phyloP scores from a whole-genome alignment of 1,140 invertebrate species.

The Pseudachorutes palmiensis region DNA sequence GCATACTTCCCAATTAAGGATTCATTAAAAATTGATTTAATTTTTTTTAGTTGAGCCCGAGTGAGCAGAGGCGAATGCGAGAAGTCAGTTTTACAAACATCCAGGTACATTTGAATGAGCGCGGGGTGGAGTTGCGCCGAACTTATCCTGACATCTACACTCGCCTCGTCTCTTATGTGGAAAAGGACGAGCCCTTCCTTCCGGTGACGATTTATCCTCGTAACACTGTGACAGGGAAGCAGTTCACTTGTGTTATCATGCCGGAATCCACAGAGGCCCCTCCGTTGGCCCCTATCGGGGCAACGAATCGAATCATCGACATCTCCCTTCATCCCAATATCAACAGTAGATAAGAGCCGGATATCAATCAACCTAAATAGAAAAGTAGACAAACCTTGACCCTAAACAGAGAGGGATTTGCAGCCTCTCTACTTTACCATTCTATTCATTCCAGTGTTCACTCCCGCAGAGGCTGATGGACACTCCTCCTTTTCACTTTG shows the following conservation, averaged over 20 bases:
- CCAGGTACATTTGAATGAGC: conserved; percentile 60
- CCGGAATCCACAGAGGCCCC: conserved; percentile 50
- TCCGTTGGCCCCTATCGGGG: background rate
- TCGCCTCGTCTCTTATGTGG: conserved; percentile 69
- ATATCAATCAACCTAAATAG: background rate
- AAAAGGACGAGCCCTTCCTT: conserved; percentile 69
- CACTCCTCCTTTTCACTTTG: background rate
- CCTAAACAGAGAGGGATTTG: background rate
- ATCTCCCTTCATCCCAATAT: conserved; percentile 1
- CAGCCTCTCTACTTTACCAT: background rate
- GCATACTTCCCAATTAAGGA: background rate
- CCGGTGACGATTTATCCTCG: conserved; percentile 79
- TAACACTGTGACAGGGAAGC: conserved; percentile 66
- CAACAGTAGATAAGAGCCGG: background rate
- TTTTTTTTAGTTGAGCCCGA: conserved; percentile 40
- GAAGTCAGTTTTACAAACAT: conserved; percentile 74
- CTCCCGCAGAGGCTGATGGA: background rate
- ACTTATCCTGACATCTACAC: conserved; percentile 66
- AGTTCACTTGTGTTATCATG: conserved; percentile 88
- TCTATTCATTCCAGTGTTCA: background rate
- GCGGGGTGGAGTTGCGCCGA: conserved; percentile 65
- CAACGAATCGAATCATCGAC: conserved; percentile 1
- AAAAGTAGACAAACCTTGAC: background rate
- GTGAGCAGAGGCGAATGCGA: conserved; percentile 54
- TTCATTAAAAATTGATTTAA: conserved; percentile 9